Percentiles rank a stretch among this genome's conserved stretches.
Evolutionary conservation across 1,140 invertebrate species (phyloP).

Genomic region (Achatina immaculata): DNA sequence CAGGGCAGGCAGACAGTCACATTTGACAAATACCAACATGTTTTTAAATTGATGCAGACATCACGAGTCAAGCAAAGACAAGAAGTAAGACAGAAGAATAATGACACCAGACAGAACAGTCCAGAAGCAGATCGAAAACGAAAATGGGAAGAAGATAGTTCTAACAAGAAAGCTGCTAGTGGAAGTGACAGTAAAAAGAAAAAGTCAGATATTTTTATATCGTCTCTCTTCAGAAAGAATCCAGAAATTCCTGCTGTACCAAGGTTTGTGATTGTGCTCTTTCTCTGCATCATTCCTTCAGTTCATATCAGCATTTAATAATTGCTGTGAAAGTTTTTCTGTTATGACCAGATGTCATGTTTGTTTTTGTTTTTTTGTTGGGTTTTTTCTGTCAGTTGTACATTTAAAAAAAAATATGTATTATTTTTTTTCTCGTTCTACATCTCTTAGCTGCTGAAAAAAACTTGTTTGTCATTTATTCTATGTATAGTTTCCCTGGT

Average conservation of each 20-base stretch:
- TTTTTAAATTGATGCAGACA: not conserved
- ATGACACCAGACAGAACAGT: not conserved
- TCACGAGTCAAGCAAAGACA: slow-evolving; percentile 12
- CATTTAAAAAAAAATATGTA: not conserved
- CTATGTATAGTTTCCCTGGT: too few relatives aligned
- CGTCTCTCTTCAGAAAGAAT: slow-evolving; percentile 57
- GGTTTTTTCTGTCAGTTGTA: too few relatives aligned
- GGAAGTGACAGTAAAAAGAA: slow-evolving; percentile 1
- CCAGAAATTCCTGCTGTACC: slow-evolving; percentile 55
- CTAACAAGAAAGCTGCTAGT: not conserved
- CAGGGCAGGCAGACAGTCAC: too few relatives aligned
- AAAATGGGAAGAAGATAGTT: not conserved
- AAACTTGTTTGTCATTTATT: too few relatives aligned
- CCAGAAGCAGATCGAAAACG: not conserved
- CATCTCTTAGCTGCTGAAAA: too few relatives aligned
- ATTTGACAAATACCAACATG: too few relatives aligned
- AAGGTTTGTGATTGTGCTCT: slow-evolving; percentile 45
- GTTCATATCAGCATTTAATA: not conserved
- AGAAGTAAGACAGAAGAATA: not conserved
- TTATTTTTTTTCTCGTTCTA: too few relatives aligned
- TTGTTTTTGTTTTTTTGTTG: not conserved
- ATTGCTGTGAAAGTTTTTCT: too few relatives aligned
- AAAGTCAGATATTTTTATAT: slow-evolving; percentile 44
- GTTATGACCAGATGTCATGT: not conserved
- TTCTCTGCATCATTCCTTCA: not conserved